phyloP scores from a whole-genome alignment of 1,140 invertebrate genomes.

The Lepidurus packardi region DNA sequence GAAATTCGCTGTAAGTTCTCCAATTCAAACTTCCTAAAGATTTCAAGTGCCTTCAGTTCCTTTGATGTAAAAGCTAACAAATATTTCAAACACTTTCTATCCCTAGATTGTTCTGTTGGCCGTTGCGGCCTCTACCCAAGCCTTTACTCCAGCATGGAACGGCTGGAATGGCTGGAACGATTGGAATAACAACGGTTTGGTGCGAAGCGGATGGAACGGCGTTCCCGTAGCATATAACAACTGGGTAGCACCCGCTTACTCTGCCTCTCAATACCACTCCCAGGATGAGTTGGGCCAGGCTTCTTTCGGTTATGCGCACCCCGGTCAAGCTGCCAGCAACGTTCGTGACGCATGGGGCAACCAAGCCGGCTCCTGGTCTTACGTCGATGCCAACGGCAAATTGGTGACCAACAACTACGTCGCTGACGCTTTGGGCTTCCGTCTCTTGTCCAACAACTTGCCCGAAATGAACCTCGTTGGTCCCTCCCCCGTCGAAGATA shows the following conservation, averaged over 20 bases:
- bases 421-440: slow-evolving; percentile 40
- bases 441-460: slow-evolving; percentile 39
- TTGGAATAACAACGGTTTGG: slow-evolving; percentile 1
- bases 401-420: slow-evolving; percentile 43
- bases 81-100: background rate
- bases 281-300: slow-evolving; percentile 39
- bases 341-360: slow-evolving; percentile 41
- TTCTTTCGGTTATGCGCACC: slow-evolving; percentile 38
- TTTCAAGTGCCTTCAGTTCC: background rate
- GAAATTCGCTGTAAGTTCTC: slow-evolving; percentile 26
- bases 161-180: slow-evolving; percentile 22
- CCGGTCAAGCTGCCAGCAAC: slow-evolving; percentile 38
- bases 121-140: slow-evolving; percentile 39
- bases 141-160: slow-evolving; percentile 23
- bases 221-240: slow-evolving; percentile 27
- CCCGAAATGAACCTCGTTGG: slow-evolving; percentile 32
- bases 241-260: slow-evolving; percentile 26
- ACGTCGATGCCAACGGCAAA: slow-evolving; percentile 43
- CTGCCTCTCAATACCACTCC: slow-evolving; percentile 38
- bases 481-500: slow-evolving; percentile 26
- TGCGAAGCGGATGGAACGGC: background rate
- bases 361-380: slow-evolving; percentile 45
- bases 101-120: slow-evolving; percentile 43
- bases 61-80: background rate
- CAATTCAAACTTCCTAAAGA: background rate